Percentiles rank a stretch among this genome's conserved stretches.
These are phyloP conservation scores for Littorina saxatilis DNA, from an alignment of 1,140 invertebrate genomes.

Conservation along the genomic window DNA sequence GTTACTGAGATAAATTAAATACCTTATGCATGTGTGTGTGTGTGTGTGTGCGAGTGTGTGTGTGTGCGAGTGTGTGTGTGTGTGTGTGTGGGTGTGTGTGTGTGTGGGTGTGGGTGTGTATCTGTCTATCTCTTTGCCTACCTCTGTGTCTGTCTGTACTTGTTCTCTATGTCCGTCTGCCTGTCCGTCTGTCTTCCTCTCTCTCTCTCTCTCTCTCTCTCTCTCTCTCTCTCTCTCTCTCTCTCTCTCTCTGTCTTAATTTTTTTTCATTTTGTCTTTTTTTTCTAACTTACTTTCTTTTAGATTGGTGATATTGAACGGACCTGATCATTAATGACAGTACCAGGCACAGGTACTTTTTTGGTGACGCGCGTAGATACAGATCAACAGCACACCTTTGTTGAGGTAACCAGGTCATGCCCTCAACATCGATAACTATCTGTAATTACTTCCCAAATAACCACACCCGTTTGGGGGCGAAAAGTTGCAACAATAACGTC, in stretches of 20 bases:
- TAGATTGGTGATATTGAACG: neutral
- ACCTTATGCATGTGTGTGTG: no score
- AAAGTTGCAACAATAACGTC: no score
- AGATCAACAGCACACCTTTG: no score
- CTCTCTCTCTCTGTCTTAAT: neutral
- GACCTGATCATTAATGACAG: neutral
- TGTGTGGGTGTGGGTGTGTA: neutral
- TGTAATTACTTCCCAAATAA: no score
- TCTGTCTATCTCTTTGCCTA: slow-evolving; percentile 10
- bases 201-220: slow-evolving; percentile 13
- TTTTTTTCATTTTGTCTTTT: neutral
- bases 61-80: neutral
- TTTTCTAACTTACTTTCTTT: neutral
- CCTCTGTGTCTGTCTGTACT: neutral
- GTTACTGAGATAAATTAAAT: no score
- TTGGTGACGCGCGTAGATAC: no score
- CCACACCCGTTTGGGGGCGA: no score
- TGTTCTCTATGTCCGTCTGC: slow-evolving; percentile 4
- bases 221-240: neutral
- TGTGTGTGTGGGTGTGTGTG: neutral
- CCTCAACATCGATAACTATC: no score
- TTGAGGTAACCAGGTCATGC: no score
- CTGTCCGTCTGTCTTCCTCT: neutral
- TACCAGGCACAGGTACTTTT: neutral
- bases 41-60: no score